Evolutionary conservation across 2,797 vertebrate species (phyloP), one percentile per base, ranked within the genome.

Genomic region (Oophaga sylvatica): DNA sequence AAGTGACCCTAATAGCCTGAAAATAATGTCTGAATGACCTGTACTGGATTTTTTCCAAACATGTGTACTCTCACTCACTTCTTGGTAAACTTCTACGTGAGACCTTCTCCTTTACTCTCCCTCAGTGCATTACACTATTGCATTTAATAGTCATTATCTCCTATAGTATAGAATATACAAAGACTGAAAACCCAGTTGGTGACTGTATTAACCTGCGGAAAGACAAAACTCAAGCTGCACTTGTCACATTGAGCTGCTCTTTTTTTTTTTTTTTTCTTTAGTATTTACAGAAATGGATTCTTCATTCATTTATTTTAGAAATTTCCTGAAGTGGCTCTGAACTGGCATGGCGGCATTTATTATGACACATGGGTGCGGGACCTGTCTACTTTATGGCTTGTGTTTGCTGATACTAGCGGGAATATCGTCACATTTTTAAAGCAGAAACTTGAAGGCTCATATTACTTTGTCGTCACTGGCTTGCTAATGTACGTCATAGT

Each of bases 391-490:
- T 84, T 88, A 82, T 85, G 62, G 20, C 29, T 85, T 26, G 19
- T 85, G 41, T 53, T 62, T 67, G n/a, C 29, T 53, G 63, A 84
- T 84, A 81, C 77, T 81, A 56, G 75, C 77, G 6, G 48, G 65
- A 63, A 76, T 82, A 62, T 76, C 22, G 45, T 53, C 79, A 82
- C 60, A 26, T 62, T 68, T 60, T 59, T 76, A 85, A 57, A 19
- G 22, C 41, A 77, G 41, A 41, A 56, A 41, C 19, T 10, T 67
- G 68, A 82, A 48, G 29, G 26, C 68, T 76, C 29, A 15, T 20
- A 11, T 73, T n/a, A 41, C 77, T 86, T 67, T 89, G 83, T 65
- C 87, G 84, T 89, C 87, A 89, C 68, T 81, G 16, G 67, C 45
- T 45, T 19, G 6, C 83, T 67, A 45, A 85, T 77, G 84, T 89